A percentile compares a stretch with the other conserved stretches of the same genome.
These are phyloP conservation scores for Emmelina monodactyla DNA, from an alignment of 2,888 invertebrate species.

Conservation along the genomic window DNA sequence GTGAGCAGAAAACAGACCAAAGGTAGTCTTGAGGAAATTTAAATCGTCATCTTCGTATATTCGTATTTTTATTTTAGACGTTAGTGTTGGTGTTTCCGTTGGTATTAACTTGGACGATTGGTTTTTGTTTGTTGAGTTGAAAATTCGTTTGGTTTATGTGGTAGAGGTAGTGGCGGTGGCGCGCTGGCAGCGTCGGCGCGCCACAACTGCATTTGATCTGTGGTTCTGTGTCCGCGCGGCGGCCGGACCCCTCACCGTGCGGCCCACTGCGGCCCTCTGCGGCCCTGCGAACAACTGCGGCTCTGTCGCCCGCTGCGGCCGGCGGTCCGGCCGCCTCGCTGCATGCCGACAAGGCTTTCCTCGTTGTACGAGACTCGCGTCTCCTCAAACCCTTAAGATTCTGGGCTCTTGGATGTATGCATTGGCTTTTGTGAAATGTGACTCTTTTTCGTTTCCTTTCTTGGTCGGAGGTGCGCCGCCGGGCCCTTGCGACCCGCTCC, in stretches of 20 bases:
- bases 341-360: constrained; percentile 63
- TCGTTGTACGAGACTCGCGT: constrained; percentile 57
- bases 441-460: constrained; percentile 67
- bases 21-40: constrained; percentile 71
- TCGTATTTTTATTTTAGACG: constrained; percentile 65
- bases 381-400: constrained; percentile 64
- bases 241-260: constrained; percentile 25
- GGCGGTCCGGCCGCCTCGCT: constrained; percentile 50
- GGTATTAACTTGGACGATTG: constrained; percentile 58
- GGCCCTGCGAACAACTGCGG: constrained; percentile 17
- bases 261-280: no score
- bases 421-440: constrained; percentile 67
- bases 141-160: constrained; percentile 51
- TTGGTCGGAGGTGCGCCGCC: constrained; percentile 51
- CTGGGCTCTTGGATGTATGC: constrained; percentile 67
- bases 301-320: constrained; percentile 15
- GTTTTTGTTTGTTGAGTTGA: constrained; percentile 42
- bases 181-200: constrained; percentile 43
- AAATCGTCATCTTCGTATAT: constrained; percentile 67
- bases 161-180: constrained; percentile 61
- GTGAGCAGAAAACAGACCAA: constrained; percentile 87
- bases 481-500: constrained; percentile 39
- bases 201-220: constrained; percentile 65
- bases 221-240: constrained; percentile 60
- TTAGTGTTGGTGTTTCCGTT: constrained; percentile 64